phyloP scores from a whole-genome alignment of 2,113 vertebrate species.

The Pagrus major region DNA sequence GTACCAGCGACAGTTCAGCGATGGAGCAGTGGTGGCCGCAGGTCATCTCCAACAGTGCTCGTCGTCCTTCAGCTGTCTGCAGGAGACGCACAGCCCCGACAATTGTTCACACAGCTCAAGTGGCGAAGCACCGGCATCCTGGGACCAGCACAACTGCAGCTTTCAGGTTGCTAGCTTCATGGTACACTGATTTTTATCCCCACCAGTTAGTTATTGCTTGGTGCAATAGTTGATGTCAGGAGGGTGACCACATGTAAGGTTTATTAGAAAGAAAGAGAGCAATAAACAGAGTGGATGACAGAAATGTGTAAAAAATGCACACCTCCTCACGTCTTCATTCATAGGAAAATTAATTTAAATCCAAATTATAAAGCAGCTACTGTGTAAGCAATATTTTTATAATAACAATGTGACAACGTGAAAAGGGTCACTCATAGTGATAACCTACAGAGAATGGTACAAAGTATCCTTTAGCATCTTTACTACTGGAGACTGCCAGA shows the following conservation, averaged over 20 bases:
- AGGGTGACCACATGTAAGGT: too few relatives aligned
- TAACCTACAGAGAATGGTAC: too few relatives aligned
- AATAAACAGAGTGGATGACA: too few relatives aligned
- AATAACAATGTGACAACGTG: neutral
- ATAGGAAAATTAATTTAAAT: neutral
- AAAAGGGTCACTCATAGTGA: too few relatives aligned
- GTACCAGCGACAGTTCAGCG: slow-evolving; percentile 88
- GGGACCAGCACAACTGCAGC: slow-evolving; percentile 62
- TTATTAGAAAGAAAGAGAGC: neutral
- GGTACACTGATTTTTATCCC: neutral
- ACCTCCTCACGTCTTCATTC: neutral
- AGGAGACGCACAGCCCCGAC: slow-evolving; percentile 77
- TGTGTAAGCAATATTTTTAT: too few relatives aligned
- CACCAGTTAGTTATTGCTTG: neutral
- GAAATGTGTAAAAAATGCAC: neutral
- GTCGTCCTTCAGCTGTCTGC: slow-evolving; percentile 80
- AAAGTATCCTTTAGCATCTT: too few relatives aligned
- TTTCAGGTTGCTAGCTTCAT: slow-evolving; percentile 48
- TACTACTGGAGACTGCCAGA: too few relatives aligned
- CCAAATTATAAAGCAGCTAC: neutral
- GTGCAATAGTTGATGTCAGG: too few relatives aligned
- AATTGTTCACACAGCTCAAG: slow-evolving; percentile 25
- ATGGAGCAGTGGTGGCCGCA: slow-evolving; percentile 66
- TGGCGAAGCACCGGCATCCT: slow-evolving; percentile 44
- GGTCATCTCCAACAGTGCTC: slow-evolving; percentile 68